Percentiles rank a stretch among this genome's conserved stretches.
Conservation (phyloP, 23 tunicate species). For the Corella eumyota region DNA sequence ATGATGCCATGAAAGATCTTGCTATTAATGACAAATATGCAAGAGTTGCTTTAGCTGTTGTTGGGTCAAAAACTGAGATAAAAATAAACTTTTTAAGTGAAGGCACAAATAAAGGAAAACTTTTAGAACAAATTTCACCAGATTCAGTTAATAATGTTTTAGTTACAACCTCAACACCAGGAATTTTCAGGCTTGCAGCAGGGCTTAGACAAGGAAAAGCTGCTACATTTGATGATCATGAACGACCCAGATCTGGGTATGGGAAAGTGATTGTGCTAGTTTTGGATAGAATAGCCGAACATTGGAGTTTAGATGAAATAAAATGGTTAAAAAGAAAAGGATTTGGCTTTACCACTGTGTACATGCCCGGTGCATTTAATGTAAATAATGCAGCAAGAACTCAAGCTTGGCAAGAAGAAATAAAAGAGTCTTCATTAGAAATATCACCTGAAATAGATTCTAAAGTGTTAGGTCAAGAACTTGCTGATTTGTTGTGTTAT, state of each 20-base stretch:
- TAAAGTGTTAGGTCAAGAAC: conserved; percentile 8
- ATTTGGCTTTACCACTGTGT: conserved; percentile 6
- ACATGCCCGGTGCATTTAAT: conserved; percentile 2
- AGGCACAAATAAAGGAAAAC: conserved; percentile 8
- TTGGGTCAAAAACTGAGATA: not conserved
- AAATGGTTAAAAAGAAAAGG: conserved; percentile 8
- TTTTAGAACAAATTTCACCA: not conserved
- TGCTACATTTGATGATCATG: too few relatives aligned
- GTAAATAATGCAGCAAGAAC: not conserved
- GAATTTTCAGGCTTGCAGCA: too few relatives aligned
- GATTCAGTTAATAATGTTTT: not conserved
- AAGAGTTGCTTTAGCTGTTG: conserved; percentile 6
- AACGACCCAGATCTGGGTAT: too few relatives aligned
- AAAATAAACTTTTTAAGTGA: not conserved
- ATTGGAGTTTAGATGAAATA: too few relatives aligned
- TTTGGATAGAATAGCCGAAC: too few relatives aligned
- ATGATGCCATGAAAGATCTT: conserved; percentile 9
- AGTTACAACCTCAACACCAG: too few relatives aligned
- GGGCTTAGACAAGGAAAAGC: too few relatives aligned
- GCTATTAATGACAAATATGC: conserved; percentile 11
- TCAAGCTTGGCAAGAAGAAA: not conserved
- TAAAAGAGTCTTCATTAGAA: conserved; percentile 12
- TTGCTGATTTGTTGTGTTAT: conserved; percentile 41
- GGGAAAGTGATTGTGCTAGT: too few relatives aligned
- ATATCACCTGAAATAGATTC: conserved; percentile 4